Conservation (phyloP, 2,113 vertebrate genomes). For the Tricholaema leucomelas region DNA sequence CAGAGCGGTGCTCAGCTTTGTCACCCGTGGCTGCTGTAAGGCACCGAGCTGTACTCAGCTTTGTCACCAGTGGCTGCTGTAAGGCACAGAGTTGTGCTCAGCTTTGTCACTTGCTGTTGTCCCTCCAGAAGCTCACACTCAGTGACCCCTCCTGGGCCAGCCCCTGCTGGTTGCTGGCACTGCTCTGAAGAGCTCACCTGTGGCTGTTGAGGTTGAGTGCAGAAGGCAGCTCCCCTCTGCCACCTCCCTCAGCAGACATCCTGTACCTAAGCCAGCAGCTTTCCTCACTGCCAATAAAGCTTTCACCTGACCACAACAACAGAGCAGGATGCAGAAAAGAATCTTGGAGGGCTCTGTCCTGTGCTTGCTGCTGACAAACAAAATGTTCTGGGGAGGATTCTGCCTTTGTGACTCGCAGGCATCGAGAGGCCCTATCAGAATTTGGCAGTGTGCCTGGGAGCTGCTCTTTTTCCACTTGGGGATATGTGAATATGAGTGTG, state of each 20-base stretch:
- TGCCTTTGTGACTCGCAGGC: not conserved
- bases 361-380: not conserved
- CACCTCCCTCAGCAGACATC: not conserved
- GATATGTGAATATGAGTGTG: not conserved
- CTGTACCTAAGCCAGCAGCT: rapidly evolving
- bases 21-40: too few species aligned
- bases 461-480: not conserved
- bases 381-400: not conserved
- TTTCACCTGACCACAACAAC: rapidly evolving
- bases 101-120: not conserved
- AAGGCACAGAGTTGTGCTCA: not conserved
- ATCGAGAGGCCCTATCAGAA: not conserved
- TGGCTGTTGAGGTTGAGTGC: not conserved
- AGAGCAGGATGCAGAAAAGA: not conserved
- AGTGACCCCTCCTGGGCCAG: not conserved
- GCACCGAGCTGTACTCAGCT: not conserved
- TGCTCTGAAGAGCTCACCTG: not conserved
- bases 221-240: not conserved
- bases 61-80: rapidly evolving
- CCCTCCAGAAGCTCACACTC: not conserved
- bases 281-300: rapidly evolving
- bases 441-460: not conserved
- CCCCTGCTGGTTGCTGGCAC: not conserved
- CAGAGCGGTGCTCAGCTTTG: too few species aligned
- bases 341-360: not conserved